phyloP scores from a whole-genome alignment of 2,888 invertebrate genomes.

The Epinotia bilunana region DNA sequence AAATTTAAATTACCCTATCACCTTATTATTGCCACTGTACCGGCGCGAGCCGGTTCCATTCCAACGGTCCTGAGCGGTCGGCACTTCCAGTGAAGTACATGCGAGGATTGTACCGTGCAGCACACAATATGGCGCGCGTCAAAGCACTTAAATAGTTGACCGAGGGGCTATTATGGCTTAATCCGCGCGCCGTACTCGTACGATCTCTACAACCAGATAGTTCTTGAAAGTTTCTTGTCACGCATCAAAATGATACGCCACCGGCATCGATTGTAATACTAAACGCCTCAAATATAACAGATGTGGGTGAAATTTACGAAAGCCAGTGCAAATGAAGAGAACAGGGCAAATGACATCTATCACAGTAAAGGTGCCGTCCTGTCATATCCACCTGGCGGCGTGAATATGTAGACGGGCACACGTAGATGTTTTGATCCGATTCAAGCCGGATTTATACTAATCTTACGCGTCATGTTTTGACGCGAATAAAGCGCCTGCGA shows the following conservation, averaged over 20 bases:
- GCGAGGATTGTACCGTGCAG: conserved; percentile 16
- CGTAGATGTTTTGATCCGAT: no score
- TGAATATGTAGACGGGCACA: no score
- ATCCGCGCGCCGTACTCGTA: no score
- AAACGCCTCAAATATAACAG: neutral
- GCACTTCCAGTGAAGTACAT: conserved; percentile 1
- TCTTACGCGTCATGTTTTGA: no score
- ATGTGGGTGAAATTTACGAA: neutral
- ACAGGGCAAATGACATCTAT: no score
- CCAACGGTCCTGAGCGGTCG: conserved; percentile 24
- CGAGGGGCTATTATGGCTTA: no score
- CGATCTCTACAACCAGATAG: neutral
- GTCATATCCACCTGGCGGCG: neutral
- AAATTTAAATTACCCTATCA: conserved; percentile 42
- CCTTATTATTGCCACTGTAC: conserved; percentile 40
- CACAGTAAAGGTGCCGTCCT: neutral
- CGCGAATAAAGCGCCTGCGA: no score
- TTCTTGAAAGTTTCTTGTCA: neutral
- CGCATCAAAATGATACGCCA: neutral
- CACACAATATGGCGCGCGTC: no score
- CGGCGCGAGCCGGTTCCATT: neutral
- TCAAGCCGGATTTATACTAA: no score
- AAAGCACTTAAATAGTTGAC: no score
- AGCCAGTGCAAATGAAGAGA: neutral
- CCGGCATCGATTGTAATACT: neutral